Conservation (phyloP, 2,797 vertebrate species). For the Squalus acanthias region DNA sequence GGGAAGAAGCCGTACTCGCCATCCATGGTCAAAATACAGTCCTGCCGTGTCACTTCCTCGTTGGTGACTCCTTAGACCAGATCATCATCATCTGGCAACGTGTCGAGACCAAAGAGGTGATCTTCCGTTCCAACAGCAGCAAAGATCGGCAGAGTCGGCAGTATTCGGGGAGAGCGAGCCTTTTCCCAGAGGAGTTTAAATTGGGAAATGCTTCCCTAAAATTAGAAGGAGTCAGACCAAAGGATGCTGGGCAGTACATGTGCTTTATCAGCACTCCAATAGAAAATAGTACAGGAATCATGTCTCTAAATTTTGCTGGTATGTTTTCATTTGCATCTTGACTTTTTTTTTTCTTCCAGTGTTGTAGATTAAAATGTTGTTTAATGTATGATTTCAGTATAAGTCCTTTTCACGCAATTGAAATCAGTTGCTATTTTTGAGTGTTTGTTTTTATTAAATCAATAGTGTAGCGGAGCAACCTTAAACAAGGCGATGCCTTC, state of each 20-base stretch:
- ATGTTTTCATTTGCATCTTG: neutral
- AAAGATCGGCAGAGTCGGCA: neutral
- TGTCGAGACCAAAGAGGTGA: conserved; percentile 37
- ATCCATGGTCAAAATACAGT: conserved; percentile 37
- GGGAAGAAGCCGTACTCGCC: neutral
- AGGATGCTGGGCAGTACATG: conserved; percentile 43
- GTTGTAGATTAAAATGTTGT: no score
- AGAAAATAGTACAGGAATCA: conserved; percentile 38
- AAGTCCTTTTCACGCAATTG: no score
- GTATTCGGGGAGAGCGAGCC: conserved; percentile 41
- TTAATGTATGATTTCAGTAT: no score
- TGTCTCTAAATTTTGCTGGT: conserved; percentile 47
- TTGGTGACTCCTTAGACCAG: neutral
- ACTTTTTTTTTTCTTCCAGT: no score
- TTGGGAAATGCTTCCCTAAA: conserved; percentile 47
- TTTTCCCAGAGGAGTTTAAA: conserved; percentile 34
- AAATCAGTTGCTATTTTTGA: no score
- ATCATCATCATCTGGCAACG: conserved; percentile 45
- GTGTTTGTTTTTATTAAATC: no score
- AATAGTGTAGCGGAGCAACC: no score
- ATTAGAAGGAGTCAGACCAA: conserved; percentile 35
- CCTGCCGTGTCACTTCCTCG: conserved; percentile 44
- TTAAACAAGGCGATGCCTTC: no score
- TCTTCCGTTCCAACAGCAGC: conserved; percentile 44
- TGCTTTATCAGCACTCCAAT: conserved; percentile 41